Percentiles rank a stretch among this genome's conserved stretches.
These are phyloP conservation scores for Oxyruncus cristatus DNA, from an alignment of 2,113 vertebrate species.

Conservation along the genomic window DNA sequence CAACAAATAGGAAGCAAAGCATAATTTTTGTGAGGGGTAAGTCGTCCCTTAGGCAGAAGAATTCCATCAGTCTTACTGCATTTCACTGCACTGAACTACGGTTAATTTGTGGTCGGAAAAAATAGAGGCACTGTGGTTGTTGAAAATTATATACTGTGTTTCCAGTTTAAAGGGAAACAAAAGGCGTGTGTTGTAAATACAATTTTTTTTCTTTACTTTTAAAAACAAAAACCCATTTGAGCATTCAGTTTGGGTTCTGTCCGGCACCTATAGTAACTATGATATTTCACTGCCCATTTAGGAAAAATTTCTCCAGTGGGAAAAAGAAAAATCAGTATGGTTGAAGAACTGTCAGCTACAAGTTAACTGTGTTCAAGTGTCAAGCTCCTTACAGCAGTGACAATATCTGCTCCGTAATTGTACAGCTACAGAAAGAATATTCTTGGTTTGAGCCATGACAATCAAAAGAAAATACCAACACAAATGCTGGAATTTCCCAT, in stretches of 20 bases:
- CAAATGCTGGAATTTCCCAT: background rate
- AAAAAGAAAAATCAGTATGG: background rate
- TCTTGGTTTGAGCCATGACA: background rate
- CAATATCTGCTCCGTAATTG: background rate
- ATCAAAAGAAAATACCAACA: background rate
- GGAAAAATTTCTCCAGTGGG: background rate
- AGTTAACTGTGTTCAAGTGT: background rate
- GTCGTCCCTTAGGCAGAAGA: conserved; percentile 68
- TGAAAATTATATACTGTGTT: conserved; percentile 76
- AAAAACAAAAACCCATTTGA: background rate
- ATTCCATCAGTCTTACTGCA: conserved; percentile 78
- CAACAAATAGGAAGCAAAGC: conserved; percentile 61
- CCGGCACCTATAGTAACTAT: background rate
- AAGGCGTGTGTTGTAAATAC: conserved; percentile 66
- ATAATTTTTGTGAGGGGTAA: conserved; percentile 36
- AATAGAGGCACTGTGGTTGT: conserved; percentile 72
- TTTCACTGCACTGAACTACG: conserved; percentile 70
- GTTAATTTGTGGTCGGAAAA: conserved; percentile 82
- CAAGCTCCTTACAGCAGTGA: background rate
- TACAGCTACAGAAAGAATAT: background rate
- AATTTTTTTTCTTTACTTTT: background rate
- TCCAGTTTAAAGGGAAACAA: conserved; percentile 73
- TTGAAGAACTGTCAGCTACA: background rate
- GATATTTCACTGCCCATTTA: conserved; percentile 9
- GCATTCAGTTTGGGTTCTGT: background rate